Percentiles rank a stretch among this genome's conserved stretches.
Conservation (phyloP, 2,797 vertebrate species). For the Acipenser oxyrinchus region DNA sequence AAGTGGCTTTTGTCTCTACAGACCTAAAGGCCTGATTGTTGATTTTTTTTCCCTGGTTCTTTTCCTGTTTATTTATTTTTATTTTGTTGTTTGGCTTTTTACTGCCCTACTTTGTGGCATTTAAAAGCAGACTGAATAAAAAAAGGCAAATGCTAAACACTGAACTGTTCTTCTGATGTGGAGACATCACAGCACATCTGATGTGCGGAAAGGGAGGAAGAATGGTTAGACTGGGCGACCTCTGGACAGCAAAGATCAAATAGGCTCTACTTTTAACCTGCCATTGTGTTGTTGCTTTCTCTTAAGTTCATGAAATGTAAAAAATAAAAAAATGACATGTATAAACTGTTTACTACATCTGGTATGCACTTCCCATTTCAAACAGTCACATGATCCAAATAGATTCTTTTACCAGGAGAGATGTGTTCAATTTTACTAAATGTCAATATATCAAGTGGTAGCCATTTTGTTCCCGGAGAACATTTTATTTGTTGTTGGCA, state of each 20-base stretch:
- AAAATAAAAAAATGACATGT: conserved; percentile 35
- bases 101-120: conserved; percentile 80
- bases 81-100: conserved; percentile 63
- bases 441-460: too few relatives aligned
- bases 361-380: conserved; percentile 46
- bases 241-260: conserved; percentile 53
- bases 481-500: too few relatives aligned
- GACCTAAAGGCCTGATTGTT: conserved; percentile 46
- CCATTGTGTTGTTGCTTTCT: conserved; percentile 58
- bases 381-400: conserved; percentile 47
- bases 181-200: conserved; percentile 56
- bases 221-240: conserved; percentile 46
- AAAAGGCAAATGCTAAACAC: conserved; percentile 69
- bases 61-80: conserved; percentile 71
- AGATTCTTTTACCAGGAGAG: conserved; percentile 58
- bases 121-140: conserved; percentile 72
- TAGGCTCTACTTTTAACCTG: conserved; percentile 45
- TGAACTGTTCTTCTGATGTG: conserved; percentile 55
- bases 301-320: conserved; percentile 44
- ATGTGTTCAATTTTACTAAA: too few relatives aligned
- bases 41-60: conserved; percentile 60
- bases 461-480: too few relatives aligned
- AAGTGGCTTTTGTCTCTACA: conserved; percentile 88
- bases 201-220: conserved; percentile 44
- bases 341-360: conserved; percentile 48